Conservation (phyloP, 1,140 invertebrate species). For the Anastrepha obliqua region DNA sequence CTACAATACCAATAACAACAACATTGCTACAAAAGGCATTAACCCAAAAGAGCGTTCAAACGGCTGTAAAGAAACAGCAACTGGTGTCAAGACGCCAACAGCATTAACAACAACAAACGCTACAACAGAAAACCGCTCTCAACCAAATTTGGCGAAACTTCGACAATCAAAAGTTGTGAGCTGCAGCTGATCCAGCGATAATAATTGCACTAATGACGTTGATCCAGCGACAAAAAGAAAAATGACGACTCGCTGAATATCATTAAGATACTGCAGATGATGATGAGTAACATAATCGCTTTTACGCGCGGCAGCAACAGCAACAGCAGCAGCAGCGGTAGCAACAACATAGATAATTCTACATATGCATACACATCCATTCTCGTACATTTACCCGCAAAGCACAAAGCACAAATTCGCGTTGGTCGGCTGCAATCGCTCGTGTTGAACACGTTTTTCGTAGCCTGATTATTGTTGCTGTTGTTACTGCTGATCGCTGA, state of each 20-base stretch:
- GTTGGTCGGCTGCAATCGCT: not conserved
- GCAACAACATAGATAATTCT: not conserved
- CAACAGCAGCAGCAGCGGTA: not conserved
- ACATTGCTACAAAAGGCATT: not conserved
- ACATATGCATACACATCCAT: not conserved
- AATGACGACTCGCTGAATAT: not conserved
- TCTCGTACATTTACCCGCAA: not conserved
- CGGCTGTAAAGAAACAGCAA: not conserved
- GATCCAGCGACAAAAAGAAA: constrained; percentile 10
- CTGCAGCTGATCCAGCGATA: constrained; percentile 25
- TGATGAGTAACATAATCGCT: constrained; percentile 18
- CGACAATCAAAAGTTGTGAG: constrained; percentile 4
- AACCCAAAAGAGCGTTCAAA: constrained; percentile 23
- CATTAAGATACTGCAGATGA: not conserved
- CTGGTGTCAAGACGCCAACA: not conserved
- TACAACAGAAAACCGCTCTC: not conserved
- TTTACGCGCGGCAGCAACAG: not conserved
- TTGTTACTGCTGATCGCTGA: constrained; percentile 2
- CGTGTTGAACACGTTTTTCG: constrained; percentile 37
- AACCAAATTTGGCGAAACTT: constrained; percentile 13
- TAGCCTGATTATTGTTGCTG: not conserved
- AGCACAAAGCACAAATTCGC: not conserved
- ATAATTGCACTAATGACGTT: constrained; percentile 45
- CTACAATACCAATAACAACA: not conserved
- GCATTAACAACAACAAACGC: not conserved